These are phyloP conservation scores for Actias luna DNA, from an alignment of 2,888 invertebrate genomes.

Conservation along the genomic window DNA sequence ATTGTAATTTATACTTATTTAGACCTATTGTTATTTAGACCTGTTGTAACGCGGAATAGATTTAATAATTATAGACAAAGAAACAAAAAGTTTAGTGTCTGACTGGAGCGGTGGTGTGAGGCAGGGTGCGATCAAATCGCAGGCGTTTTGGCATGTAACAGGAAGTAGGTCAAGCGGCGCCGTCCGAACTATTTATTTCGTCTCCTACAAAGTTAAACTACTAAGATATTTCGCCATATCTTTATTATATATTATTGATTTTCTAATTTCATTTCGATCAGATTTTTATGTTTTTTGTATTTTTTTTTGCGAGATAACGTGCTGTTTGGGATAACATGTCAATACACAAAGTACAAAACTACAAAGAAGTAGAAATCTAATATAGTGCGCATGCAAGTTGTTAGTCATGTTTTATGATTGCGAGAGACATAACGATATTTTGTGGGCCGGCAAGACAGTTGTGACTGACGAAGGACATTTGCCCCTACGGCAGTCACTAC, in stretches of 20 bases:
- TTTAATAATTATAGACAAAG: constrained; percentile 47
- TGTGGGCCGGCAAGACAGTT: too few relatives aligned
- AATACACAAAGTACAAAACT: not conserved
- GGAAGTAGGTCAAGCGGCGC: constrained; percentile 79
- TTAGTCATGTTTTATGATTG: not conserved
- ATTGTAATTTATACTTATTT: not conserved
- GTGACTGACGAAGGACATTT: too few relatives aligned
- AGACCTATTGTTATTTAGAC: constrained; percentile 26
- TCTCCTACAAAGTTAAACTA: constrained; percentile 72
- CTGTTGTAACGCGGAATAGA: not conserved
- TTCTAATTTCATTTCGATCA: not conserved
- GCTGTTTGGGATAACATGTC: too few relatives aligned
- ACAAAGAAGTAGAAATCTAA: not conserved
- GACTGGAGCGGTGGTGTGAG: constrained; percentile 68
- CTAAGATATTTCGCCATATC: constrained; percentile 41
- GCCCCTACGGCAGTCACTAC: too few relatives aligned
- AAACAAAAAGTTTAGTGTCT: constrained; percentile 72
- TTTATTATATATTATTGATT: constrained; percentile 12
- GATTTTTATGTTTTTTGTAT: not conserved
- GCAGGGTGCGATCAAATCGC: constrained; percentile 77
- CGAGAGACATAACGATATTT: not conserved
- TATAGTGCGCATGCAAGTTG: not conserved
- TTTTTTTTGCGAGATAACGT: not conserved
- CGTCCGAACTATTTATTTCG: constrained; percentile 76
- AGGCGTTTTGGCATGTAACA: constrained; percentile 78